Evolutionary conservation across 2,888 invertebrate genomes (phyloP).

Genomic region (Hofmannophila pseudospretella): DNA sequence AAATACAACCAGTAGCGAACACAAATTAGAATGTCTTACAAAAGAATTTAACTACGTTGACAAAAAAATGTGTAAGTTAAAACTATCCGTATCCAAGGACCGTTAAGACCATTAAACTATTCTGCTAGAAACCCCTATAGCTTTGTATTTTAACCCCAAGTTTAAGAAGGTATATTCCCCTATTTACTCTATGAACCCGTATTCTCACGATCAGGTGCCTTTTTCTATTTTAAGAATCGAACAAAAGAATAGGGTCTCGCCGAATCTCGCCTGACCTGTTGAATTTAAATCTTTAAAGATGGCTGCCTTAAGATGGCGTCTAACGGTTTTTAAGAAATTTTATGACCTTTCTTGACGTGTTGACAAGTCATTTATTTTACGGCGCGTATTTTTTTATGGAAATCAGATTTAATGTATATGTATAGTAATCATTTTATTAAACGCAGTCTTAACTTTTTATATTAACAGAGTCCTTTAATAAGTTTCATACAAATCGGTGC

Average conservation of each 20-base stretch:
- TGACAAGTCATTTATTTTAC: slow-evolving; percentile 9
- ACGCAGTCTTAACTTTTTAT: too few species aligned
- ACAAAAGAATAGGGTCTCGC: slow-evolving; percentile 33
- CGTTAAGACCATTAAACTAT: slow-evolving; percentile 46
- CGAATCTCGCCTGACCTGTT: slow-evolving; percentile 37
- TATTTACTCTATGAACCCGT: slow-evolving; percentile 24
- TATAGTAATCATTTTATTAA: too few species aligned
- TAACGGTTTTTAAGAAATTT: slow-evolving; percentile 47
- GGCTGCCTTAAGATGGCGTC: slow-evolving; percentile 26
- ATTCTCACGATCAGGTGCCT: slow-evolving; percentile 61
- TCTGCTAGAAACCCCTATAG: slow-evolving; percentile 12
- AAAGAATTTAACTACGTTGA: slow-evolving; percentile 2
- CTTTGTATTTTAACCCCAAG: slow-evolving; percentile 17
- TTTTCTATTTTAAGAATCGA: slow-evolving; percentile 35
- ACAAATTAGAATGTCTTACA: slow-evolving; percentile 10
- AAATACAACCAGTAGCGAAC: slow-evolving; percentile 2
- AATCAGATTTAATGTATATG: too few species aligned
- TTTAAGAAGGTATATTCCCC: slow-evolving; percentile 18
- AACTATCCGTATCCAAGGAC: slow-evolving; percentile 32
- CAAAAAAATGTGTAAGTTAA: slow-evolving; percentile 11
- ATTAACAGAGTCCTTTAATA: too few species aligned
- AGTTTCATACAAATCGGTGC: too few species aligned
- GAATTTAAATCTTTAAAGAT: slow-evolving; percentile 29
- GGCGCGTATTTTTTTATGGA: too few species aligned
- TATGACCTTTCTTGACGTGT: slow-evolving; percentile 29